Base-by-base conservation (phyloP, 2,888 invertebrate species). In the Plagodis dolabraria region DNA sequence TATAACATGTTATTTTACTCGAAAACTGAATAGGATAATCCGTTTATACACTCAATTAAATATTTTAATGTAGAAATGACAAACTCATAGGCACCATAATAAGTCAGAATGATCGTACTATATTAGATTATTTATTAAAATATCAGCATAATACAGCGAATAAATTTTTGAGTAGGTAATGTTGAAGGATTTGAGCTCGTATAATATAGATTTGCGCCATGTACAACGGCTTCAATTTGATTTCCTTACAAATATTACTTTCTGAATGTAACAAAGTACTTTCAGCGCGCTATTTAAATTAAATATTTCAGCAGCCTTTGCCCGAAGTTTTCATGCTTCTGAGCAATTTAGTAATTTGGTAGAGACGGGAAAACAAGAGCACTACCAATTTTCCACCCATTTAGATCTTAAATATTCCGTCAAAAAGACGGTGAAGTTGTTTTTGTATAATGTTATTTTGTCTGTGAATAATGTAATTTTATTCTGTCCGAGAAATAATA, bases 261-360 rank as follows among this genome's bases (percentile, higher is more conserved):
- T 47, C 40, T 7, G 22, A 52, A 48, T 52, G 47, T 48, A 54
- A 51, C 47, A 44, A 48, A 55, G 47, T 40, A 11, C 33, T 55
- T 55, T 51, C 38, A 43, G 51, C 11, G 47, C 12, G 51, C 51
- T 56, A 38, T 45, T 56, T 52, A 60, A 60, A 51, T 52, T 51
- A 60, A 56, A 52, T 44, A 48, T 56, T 59, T 47, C 8, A 44
- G 49, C 43, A 33, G 48, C 55, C 44, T 53, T 53, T 61, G 60
- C 57, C 46, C 38, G 33, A 60, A 53, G 52, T 57, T 61, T 53
- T 49, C 53, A 49, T 61, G 60, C 49, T 48, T 49, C 43, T 36
- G 42, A 61, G 56, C 52, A 56, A 52, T 56, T 60, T 47, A 55
- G 56, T 34, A 53, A 60, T 49, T 53, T 56, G 22, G n/a, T 42